Evolutionary conservation across 2,797 vertebrate species (phyloP).

Genomic region (Chelon labrosus): DNA sequence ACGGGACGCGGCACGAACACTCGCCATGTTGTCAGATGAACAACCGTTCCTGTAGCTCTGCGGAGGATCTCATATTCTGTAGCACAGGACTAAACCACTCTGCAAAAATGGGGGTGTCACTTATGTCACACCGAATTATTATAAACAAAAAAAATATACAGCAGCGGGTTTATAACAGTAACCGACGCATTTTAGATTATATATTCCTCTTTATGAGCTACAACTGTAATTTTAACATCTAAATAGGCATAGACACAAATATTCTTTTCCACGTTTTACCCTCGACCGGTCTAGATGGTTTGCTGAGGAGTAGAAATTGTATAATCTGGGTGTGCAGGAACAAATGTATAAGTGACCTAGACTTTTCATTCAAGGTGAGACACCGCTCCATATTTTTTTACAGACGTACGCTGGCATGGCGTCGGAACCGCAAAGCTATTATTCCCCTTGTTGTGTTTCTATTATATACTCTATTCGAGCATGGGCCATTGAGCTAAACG

Average conservation of each 20-base stretch:
- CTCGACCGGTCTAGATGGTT: neutral
- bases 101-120: neutral
- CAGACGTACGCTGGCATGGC: neutral
- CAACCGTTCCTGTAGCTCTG: neutral
- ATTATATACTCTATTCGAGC: conserved; percentile 1
- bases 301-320: conserved; percentile 42
- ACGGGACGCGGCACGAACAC: conserved; percentile 65
- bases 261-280: neutral
- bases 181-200: no score
- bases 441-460: neutral
- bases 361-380: conserved; percentile 82
- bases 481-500: conserved; percentile 7
- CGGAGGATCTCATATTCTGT: conserved; percentile 16
- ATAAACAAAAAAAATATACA: rapidly evolving
- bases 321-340: conserved; percentile 62
- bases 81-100: conserved; percentile 64
- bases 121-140: neutral
- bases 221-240: no score
- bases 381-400: conserved; percentile 7
- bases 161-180: rapidly evolving
- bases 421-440: neutral
- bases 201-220: no score
- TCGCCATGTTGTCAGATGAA: conserved; percentile 72
- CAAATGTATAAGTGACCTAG: conserved; percentile 79
- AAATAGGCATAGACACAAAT: no score